phyloP scores from a whole-genome alignment of 1,140 invertebrate species.

The Harpegnathos saltator region DNA sequence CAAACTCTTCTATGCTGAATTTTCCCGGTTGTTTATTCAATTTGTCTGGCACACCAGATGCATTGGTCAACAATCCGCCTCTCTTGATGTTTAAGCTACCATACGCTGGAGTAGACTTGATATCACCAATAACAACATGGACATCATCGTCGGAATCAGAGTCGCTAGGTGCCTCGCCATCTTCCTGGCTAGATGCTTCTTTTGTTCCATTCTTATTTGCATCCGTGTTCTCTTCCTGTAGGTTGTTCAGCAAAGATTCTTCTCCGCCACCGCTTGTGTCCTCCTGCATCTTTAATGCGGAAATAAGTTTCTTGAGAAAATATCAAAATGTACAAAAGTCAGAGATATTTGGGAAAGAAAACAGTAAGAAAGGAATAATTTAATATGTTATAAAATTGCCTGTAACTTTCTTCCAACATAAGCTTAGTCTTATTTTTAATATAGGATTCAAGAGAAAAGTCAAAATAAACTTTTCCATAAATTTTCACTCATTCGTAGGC shows the following conservation, averaged over 20 bases:
- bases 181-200: conserved; percentile 87
- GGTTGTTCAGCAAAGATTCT: conserved; percentile 66
- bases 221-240: conserved; percentile 85
- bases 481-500: too few relatives aligned
- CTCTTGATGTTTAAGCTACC: conserved; percentile 89
- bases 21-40: conserved; percentile 90
- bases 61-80: conserved; percentile 86
- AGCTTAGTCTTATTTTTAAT: too few relatives aligned
- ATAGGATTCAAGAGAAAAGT: too few relatives aligned
- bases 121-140: conserved; percentile 94
- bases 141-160: conserved; percentile 93
- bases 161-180: conserved; percentile 90
- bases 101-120: conserved; percentile 90
- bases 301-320: background rate
- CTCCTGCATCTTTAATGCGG: conserved; percentile 50
- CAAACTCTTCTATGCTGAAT: conserved; percentile 94
- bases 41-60: conserved; percentile 87
- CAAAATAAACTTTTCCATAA: too few relatives aligned
- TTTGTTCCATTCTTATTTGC: conserved; percentile 87
- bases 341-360: too few relatives aligned
- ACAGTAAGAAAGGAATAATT: too few relatives aligned
- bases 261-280: conserved; percentile 48
- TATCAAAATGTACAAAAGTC: too few relatives aligned
- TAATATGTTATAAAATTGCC: too few relatives aligned
- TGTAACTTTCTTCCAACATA: too few relatives aligned